Evolutionary conservation across 2,888 invertebrate species (phyloP).

Genomic region (Hirtodrosophila confusa): DNA sequence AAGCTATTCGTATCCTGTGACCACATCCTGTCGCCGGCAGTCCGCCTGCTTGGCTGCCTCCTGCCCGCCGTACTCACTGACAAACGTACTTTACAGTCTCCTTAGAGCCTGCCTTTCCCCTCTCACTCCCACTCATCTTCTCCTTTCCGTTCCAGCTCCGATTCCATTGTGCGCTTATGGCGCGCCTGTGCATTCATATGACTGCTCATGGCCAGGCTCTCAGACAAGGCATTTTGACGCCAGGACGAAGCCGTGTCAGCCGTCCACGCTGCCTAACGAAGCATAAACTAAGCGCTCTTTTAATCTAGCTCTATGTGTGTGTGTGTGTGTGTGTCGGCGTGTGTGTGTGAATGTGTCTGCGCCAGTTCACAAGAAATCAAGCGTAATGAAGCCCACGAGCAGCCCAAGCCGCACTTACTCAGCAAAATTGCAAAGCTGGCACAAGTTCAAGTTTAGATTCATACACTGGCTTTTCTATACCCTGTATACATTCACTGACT

Average conservation of each 20-base stretch:
- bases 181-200: conserved; percentile 60
- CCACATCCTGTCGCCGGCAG: conserved; percentile 75
- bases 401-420: conserved; percentile 29
- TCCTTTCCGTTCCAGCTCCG: conserved; percentile 4
- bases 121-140: not conserved
- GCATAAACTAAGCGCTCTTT: conserved; percentile 64
- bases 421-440: conserved; percentile 50
- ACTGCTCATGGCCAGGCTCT: conserved; percentile 47
- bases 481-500: too few relatives aligned
- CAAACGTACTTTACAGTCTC: conserved; percentile 49
- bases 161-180: conserved; percentile 41
- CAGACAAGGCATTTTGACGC: conserved; percentile 67
- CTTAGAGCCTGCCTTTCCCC: conserved; percentile 26
- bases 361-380: conserved; percentile 67
- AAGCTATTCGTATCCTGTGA: conserved; percentile 66
- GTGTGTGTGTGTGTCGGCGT: conserved; percentile 21
- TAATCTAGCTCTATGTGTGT: conserved; percentile 26
- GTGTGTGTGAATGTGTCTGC: conserved; percentile 16
- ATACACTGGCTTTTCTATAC: not conserved
- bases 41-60: conserved; percentile 30
- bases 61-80: conserved; percentile 20
- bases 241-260: conserved; percentile 42
- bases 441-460: conserved; percentile 50
- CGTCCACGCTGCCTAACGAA: conserved; percentile 58
- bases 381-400: conserved; percentile 67